Evolutionary conservation across 2,113 vertebrate species (phyloP), one percentile per base, ranked within the genome.

Genomic region (Podiceps cristatus): DNA sequence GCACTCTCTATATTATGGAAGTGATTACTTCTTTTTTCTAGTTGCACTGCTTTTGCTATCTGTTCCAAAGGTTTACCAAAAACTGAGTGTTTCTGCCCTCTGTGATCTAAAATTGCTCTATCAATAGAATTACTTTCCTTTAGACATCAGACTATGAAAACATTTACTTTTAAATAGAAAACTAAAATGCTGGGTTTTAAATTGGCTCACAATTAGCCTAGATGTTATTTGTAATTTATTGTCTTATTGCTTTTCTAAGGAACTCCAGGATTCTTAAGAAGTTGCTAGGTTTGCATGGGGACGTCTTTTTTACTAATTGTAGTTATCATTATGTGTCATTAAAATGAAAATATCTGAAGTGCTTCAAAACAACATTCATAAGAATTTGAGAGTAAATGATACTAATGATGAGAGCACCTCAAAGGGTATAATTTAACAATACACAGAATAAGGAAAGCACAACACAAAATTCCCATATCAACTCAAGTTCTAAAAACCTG

Each of bases 311-410:
- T 83, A 97, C 96, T 94, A 96, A 91, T 79, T 94, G 49, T 73
- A 90, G 55, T 90, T 95, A 96, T 85, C 56, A 33, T 91, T 95
- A 94, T 71, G 35, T 94, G 53, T 73, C 90, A 96, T 94, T 97
- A 96, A 97, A 97, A 94, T 74, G n/a, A 94, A 95, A 96, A 92
- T 56, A 90, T 77, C 66, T 94, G 55, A 97, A 95, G 88, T 84
- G 71, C 44, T 96, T 92, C 95, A 90, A 91, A 97, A 94, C 85
- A 96, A 77, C 31, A 16, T 94, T 91, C 42, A 81, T 79, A 83
- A 88, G 55, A 90, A 97, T 88, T 92, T 91, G 82, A 97, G 66
- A 94, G 53, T 77, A 96, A 95, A 88, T 94, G 59, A 96, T 75
- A 93, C 71, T 97, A 96, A 95, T 88, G 71, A 90, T 80, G 84